Evolutionary conservation across 2,888 invertebrate species (phyloP).

Genomic region (Quadriops clusia): DNA sequence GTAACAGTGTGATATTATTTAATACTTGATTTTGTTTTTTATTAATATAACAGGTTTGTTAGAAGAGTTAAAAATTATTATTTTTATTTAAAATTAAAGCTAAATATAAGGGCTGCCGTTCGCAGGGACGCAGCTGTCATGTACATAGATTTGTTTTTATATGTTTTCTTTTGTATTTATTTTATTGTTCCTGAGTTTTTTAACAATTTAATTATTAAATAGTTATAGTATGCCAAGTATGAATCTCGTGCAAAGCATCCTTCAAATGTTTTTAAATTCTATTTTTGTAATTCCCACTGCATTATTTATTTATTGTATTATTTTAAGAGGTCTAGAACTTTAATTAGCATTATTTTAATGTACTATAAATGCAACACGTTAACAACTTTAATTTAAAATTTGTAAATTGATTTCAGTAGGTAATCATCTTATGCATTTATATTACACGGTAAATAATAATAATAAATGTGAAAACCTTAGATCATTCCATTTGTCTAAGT

Average conservation of each 20-base stretch:
- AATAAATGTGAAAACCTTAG: conserved; percentile 7
- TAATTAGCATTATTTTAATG: conserved; percentile 4
- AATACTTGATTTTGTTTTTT: conserved; percentile 35
- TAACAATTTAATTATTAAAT: conserved; percentile 11
- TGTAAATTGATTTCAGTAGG: too few species aligned
- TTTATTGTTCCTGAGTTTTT: conserved; percentile 36
- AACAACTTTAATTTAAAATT: too few species aligned
- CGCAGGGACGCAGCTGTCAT: too few species aligned
- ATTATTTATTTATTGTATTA: conserved; percentile 11
- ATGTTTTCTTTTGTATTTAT: conserved; percentile 31
- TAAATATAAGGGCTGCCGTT: conserved; percentile 12
- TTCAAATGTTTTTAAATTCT: conserved; percentile 7
- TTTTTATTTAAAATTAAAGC: conserved; percentile 17
- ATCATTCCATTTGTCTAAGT: conserved; percentile 16
- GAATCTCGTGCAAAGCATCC: conserved; percentile 3
- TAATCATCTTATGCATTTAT: conserved; percentile 4
- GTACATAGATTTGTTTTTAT: conserved; percentile 32
- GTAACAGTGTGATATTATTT: conserved; percentile 40
- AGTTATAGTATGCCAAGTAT: conserved; percentile 6
- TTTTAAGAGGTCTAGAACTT: conserved; percentile 10
- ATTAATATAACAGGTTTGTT: conserved; percentile 23
- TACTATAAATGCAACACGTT: too few species aligned
- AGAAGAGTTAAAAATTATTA: conserved; percentile 13
- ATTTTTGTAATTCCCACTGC: conserved; percentile 6
- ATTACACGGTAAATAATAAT: conserved; percentile 1